Evolutionary conservation across 2,888 invertebrate species (phyloP).

Genomic region (Noctuana brunneofusca): DNA sequence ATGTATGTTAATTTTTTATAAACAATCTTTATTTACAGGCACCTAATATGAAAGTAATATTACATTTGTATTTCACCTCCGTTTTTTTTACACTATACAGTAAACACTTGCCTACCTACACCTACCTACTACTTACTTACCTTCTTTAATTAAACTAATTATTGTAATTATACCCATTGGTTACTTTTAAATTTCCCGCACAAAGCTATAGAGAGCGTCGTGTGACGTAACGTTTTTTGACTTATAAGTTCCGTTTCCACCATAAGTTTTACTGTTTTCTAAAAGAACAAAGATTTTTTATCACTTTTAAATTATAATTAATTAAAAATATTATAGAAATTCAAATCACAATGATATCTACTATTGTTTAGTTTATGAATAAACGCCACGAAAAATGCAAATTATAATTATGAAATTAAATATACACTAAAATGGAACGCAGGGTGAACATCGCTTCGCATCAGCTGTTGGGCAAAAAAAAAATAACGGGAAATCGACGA

Average conservation of each 20-base stretch:
- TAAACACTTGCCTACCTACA: too few species aligned
- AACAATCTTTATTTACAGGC: too few species aligned
- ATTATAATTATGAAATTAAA: neutral
- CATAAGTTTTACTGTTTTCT: conserved; percentile 23
- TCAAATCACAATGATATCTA: neutral
- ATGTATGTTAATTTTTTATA: too few species aligned
- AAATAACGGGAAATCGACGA: conserved; percentile 78
- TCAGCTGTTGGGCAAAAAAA: conserved; percentile 79
- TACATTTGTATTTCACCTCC: too few species aligned
- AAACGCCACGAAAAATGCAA: neutral
- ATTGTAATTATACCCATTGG: too few species aligned
- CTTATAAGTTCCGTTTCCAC: conserved; percentile 42
- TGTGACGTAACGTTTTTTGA: conserved; percentile 57
- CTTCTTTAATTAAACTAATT: too few species aligned
- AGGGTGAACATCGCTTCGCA: conserved; percentile 51
- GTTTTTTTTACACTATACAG: too few species aligned
- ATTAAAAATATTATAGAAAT: neutral
- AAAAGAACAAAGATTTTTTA: neutral
- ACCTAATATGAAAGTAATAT: too few species aligned
- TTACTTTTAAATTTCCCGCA: conserved; percentile 55
- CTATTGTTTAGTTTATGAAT: neutral
- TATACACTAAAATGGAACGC: conserved; percentile 40
- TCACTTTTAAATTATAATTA: neutral
- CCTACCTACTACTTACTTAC: too few species aligned
- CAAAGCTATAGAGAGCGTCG: conserved; percentile 46